These are phyloP conservation scores for Aleiodes sp. DNA, from an alignment of 1,140 invertebrate genomes.

Conservation along the genomic window DNA sequence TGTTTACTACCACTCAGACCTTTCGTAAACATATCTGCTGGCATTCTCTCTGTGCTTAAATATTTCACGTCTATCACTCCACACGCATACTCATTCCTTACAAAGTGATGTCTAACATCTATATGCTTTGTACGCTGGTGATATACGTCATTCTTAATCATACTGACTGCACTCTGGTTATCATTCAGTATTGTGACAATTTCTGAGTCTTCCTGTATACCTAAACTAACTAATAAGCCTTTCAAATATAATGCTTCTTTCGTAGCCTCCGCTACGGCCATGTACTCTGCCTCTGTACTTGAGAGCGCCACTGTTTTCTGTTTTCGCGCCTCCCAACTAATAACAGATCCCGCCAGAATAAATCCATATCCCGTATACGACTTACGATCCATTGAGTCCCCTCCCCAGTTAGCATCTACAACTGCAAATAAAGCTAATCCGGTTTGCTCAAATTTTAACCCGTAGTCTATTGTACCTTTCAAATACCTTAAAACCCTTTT, in stretches of 20 bases:
- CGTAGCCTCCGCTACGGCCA: constrained; percentile 50
- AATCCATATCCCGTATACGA: constrained; percentile 56
- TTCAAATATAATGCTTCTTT: constrained; percentile 49
- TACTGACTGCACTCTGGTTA: constrained; percentile 53
- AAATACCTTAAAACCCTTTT: constrained; percentile 32
- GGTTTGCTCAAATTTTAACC: background rate
- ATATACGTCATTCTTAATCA: constrained; percentile 49
- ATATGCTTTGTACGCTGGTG: constrained; percentile 59
- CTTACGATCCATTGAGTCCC: constrained; percentile 42
- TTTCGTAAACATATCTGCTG: constrained; percentile 35
- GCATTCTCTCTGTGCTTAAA: constrained; percentile 27
- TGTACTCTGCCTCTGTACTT: constrained; percentile 63
- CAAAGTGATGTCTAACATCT: constrained; percentile 52
- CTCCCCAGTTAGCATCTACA: constrained; percentile 52
- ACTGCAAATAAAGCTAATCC: background rate
- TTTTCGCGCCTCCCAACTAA: constrained; percentile 65
- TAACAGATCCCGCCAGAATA: constrained; percentile 49
- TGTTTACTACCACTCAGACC: too few relatives aligned
- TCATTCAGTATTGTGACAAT: constrained; percentile 40
- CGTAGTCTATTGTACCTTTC: background rate
- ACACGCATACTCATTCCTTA: constrained; percentile 5
- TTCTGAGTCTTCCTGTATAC: constrained; percentile 23
- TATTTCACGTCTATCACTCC: constrained; percentile 26
- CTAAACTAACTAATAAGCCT: constrained; percentile 26
- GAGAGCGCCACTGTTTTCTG: constrained; percentile 64